phyloP scores from a whole-genome alignment of 2,113 vertebrate species.

The Cygnus atratus region DNA sequence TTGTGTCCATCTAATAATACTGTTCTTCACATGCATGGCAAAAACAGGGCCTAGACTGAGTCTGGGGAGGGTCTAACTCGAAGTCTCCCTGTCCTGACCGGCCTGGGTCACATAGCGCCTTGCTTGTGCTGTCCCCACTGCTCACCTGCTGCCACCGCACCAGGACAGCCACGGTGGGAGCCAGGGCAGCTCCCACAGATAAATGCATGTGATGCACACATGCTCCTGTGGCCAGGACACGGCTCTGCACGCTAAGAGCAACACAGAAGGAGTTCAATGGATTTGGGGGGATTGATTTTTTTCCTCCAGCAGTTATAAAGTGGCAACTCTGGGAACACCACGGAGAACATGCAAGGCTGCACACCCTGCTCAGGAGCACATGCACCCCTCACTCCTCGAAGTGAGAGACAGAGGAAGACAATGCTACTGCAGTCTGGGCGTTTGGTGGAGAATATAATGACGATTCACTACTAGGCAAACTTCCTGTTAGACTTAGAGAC shows the following conservation, averaged over 20 bases:
- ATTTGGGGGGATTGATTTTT: neutral
- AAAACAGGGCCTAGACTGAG: neutral
- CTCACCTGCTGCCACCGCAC: neutral
- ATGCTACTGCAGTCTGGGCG: neutral
- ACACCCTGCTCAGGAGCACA: accelerated
- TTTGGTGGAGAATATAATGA: neutral
- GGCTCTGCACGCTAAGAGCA: accelerated
- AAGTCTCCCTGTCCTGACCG: neutral
- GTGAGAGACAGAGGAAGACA: neutral
- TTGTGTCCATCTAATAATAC: constrained; percentile 1
- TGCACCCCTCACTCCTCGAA: neutral
- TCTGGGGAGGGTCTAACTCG: accelerated
- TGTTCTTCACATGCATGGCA: neutral
- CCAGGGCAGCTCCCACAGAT: neutral
- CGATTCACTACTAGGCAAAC: neutral
- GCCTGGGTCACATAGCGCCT: neutral
- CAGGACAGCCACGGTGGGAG: accelerated
- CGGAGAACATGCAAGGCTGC: neutral
- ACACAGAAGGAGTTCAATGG: accelerated
- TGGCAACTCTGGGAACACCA: neutral
- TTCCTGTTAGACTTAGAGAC: neutral
- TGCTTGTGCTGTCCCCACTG: accelerated
- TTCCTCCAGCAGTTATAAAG: neutral
- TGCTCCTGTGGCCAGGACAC: neutral
- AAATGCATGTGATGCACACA: accelerated